Evolutionary conservation across 1,140 invertebrate genomes (phyloP).

Genomic region (Musca domestica): DNA sequence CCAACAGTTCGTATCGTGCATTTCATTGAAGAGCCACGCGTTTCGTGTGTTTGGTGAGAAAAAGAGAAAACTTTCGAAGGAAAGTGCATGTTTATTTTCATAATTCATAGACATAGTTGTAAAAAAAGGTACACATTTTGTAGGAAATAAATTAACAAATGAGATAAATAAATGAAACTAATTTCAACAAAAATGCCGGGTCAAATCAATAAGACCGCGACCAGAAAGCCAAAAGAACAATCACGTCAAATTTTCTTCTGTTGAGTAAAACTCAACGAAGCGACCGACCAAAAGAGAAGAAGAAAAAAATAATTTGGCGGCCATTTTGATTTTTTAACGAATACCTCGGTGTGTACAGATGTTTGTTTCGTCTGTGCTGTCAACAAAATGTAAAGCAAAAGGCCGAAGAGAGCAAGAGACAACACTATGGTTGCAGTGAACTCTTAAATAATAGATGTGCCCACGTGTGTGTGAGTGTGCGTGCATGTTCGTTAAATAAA

Average conservation of each 20-base stretch:
- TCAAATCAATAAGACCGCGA: not conserved
- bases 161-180: not conserved
- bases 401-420: too few relatives aligned
- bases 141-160: not conserved
- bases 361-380: too few relatives aligned
- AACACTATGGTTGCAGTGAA: too few relatives aligned
- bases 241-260: slow-evolving; percentile 9
- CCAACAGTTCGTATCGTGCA: too few relatives aligned
- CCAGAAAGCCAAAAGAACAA: not conserved
- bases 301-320: not conserved
- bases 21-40: too few relatives aligned
- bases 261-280: slow-evolving; percentile 6
- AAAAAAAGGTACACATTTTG: not conserved
- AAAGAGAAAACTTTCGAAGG: too few relatives aligned
- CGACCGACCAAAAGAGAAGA: not conserved
- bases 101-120: not conserved
- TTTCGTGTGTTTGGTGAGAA: too few relatives aligned
- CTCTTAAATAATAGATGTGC: too few relatives aligned
- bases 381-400: too few relatives aligned
- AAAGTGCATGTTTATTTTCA: not conserved
- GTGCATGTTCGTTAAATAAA: too few relatives aligned
- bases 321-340: slow-evolving; percentile 17
- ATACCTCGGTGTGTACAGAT: not conserved
- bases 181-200: not conserved
- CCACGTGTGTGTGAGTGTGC: too few relatives aligned